Evolutionary conservation across 2,888 invertebrate genomes (phyloP), one percentile per base, ranked within the genome.

Genomic region (Tinea semifulvella): DNA sequence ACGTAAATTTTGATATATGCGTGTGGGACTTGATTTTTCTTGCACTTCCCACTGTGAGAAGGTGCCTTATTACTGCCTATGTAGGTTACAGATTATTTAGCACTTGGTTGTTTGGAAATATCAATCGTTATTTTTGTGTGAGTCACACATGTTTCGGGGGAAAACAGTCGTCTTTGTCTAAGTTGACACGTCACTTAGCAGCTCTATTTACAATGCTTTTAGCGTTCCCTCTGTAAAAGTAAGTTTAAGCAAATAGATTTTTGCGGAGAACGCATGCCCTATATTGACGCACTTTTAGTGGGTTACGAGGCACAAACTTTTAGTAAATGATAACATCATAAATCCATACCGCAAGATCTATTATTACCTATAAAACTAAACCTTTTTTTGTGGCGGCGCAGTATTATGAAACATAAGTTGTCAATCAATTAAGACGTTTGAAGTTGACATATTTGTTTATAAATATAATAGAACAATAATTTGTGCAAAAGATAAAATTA

Each of bases 201-300:
- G 63, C 51, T 65, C 59, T 79, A 68, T 79, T 79, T 71, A 69
- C 76, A 61, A 69, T 66, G 71, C 76, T 79, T 77, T 76, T 79
- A 79, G 69, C 72, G 60, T 65, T 57, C 69, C 75, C 72, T 64
- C 61, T 54, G 59, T 56, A 59, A 61, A 60, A 60, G 61, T 63
- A 60, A 65, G 62, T 68, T 64, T 58, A 60, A 56, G 62, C 59
- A 72, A 74, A 73, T 61, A 72, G 53, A 54, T 51, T 57, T 56
- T 57, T 57, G 57, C 53, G 52, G 47, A 16, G 22, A 17, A 50
- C 50, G 56, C 50, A 48, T 40, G 40, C 11, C 40, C 36, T 36
- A 18, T 36, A 36, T 36, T 36, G 17, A 36, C 36, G 36, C 18
- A 18, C 17, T 36, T 36, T 31, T 31, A 31, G 13, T 31, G 31